Percentiles rank a stretch among this genome's conserved stretches.
phyloP scores from a whole-genome alignment of 2,113 vertebrate species.

The Lycocorax pyrrhopterus region DNA sequence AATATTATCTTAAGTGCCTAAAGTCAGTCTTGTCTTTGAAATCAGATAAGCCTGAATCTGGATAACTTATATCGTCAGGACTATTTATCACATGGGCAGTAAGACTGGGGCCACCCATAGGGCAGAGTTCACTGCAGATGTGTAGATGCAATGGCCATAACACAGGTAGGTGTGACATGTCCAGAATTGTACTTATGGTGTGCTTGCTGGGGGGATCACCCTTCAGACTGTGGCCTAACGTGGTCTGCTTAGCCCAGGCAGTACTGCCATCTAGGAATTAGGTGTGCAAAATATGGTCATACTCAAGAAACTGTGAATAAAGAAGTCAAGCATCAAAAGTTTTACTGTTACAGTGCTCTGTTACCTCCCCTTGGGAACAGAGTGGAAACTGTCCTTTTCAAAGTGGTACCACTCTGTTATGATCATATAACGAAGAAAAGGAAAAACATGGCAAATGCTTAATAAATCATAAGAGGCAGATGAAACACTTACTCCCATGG shows the following conservation, averaged over 20 bases:
- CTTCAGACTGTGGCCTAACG: not conserved
- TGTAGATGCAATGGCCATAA: not conserved
- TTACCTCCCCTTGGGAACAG: not conserved
- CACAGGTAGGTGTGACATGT: rapidly evolving
- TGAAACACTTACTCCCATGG: not conserved
- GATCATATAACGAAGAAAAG: not conserved
- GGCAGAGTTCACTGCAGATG: not conserved
- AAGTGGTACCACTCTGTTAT: not conserved
- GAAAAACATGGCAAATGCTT: not conserved
- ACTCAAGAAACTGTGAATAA: not conserved
- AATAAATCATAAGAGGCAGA: not conserved
- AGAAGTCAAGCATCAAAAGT: not conserved
- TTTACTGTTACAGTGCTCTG: not conserved
- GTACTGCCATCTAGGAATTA: not conserved
- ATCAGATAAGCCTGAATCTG: not conserved
- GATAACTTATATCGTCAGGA: not conserved
- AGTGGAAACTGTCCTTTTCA: not conserved
- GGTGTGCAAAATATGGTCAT: not conserved
- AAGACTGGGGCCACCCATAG: not conserved
- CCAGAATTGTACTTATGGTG: not conserved
- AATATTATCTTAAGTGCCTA: not conserved
- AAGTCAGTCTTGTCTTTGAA: not conserved
- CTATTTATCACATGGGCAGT: not conserved
- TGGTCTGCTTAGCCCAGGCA: not conserved
- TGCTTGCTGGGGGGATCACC: not conserved